Evolutionary conservation across 2,888 invertebrate genomes (phyloP).

Genomic region (Cantharis rufa): DNA sequence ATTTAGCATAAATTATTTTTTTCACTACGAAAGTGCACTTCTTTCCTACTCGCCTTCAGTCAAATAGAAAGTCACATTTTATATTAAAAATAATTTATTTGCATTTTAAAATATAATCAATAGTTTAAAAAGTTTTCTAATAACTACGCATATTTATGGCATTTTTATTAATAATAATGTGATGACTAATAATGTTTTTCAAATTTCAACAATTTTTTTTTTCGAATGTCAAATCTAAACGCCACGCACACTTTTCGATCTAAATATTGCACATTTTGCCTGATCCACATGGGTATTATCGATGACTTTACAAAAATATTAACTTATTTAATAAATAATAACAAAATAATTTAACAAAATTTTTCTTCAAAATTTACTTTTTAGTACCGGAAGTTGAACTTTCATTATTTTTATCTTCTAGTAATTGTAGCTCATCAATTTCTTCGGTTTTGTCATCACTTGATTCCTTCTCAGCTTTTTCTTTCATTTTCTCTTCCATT

Average conservation of each 20-base stretch:
- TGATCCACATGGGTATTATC: not conserved
- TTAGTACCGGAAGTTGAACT: not conserved
- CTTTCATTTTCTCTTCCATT: constrained; percentile 80
- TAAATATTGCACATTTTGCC: not conserved
- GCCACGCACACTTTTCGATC: not conserved
- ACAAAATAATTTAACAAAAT: not conserved
- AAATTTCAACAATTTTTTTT: not conserved
- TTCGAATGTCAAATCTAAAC: not conserved
- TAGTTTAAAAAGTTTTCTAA: not conserved
- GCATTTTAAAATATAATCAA: not conserved
- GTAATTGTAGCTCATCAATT: constrained; percentile 34
- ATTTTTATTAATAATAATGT: not conserved
- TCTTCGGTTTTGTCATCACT: constrained; percentile 34
- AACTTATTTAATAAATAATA: constrained; percentile 2
- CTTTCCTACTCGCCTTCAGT: not conserved
- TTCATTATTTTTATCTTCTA: constrained; percentile 25
- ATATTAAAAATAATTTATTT: not conserved
- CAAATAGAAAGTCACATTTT: not conserved
- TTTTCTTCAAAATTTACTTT: not conserved
- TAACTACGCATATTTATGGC: not conserved
- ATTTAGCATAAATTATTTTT: not conserved
- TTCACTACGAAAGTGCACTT: not conserved
- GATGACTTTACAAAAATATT: not conserved
- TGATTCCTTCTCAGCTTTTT: constrained; percentile 63
- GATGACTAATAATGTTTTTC: not conserved